Evolutionary conservation across 64 coral and sea anemone species (phyloP).

Genomic region (Dendrophyllia cribrosa): DNA sequence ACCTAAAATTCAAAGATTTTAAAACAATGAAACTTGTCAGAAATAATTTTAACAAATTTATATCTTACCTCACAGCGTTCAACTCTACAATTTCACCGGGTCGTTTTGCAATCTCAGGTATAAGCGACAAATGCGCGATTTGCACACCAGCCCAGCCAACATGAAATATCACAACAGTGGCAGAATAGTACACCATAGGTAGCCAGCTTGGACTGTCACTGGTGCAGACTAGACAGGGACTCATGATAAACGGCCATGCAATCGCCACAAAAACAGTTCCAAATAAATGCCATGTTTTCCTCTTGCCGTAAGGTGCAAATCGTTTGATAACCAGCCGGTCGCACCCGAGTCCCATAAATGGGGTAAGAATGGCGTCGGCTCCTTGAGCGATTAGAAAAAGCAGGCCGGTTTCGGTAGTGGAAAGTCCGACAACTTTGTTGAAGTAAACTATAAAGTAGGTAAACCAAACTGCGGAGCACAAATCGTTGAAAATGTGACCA

Average conservation of each 20-base stretch:
- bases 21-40: not conserved
- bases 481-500: slow-evolving; percentile 88
- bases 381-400: slow-evolving; percentile 83
- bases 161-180: slow-evolving; percentile 62
- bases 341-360: slow-evolving; percentile 80
- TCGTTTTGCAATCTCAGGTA: slow-evolving; percentile 75
- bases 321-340: slow-evolving; percentile 59
- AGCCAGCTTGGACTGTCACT: slow-evolving; percentile 42
- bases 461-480: slow-evolving; percentile 85
- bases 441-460: slow-evolving; percentile 86
- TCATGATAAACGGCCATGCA: slow-evolving; percentile 86
- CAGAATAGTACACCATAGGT: slow-evolving; percentile 64
- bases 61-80: slow-evolving; percentile 75
- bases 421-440: slow-evolving; percentile 89
- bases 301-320: slow-evolving; percentile 70
- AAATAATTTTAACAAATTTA: not conserved
- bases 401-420: slow-evolving; percentile 60
- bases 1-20: not conserved
- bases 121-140: slow-evolving; percentile 73
- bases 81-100: slow-evolving; percentile 75
- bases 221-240: slow-evolving; percentile 71
- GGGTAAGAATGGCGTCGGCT: slow-evolving; percentile 77
- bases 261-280: slow-evolving; percentile 77
- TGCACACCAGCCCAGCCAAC: slow-evolving; percentile 80
- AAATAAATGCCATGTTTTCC: slow-evolving; percentile 82